These are phyloP conservation scores for Lordiphosa andalusiaca DNA, from an alignment of 2,888 invertebrate genomes.

Conservation along the genomic window DNA sequence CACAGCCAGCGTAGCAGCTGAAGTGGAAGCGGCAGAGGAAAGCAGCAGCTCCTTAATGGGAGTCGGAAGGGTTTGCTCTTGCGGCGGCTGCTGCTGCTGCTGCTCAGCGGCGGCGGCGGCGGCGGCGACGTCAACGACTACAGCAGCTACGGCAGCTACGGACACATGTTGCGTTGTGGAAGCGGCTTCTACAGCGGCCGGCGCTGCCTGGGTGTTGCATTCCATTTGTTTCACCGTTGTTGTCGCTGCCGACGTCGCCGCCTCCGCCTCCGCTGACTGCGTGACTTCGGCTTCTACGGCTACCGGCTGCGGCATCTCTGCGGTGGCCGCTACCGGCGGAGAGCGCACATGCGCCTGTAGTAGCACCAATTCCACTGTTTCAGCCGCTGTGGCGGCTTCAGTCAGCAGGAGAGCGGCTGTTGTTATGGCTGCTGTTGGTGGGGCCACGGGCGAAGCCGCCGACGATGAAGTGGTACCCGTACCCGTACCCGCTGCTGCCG, in stretches of 20 bases:
- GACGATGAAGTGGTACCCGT: slow-evolving; percentile 30
- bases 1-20: slow-evolving; percentile 52
- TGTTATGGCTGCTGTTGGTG: slow-evolving; percentile 18
- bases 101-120: slow-evolving; percentile 5
- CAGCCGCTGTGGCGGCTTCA: slow-evolving; percentile 55
- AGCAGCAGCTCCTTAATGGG: slow-evolving; percentile 24
- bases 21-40: slow-evolving; percentile 26
- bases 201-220: slow-evolving; percentile 31
- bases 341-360: slow-evolving; percentile 66
- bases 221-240: slow-evolving; percentile 44
- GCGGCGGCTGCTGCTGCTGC: slow-evolving; percentile 9
- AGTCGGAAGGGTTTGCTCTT: slow-evolving; percentile 7
- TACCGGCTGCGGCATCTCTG: slow-evolving; percentile 50
- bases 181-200: slow-evolving; percentile 19
- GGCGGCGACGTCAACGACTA: neutral
- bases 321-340: slow-evolving; percentile 52
- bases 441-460: slow-evolving; percentile 50
- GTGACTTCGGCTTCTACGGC: slow-evolving; percentile 30
- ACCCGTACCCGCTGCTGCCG: neutral
- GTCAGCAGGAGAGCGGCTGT: slow-evolving; percentile 49
- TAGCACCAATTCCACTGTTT: slow-evolving; percentile 53
- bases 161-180: slow-evolving; percentile 48
- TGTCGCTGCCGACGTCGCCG: slow-evolving; percentile 23
- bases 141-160: slow-evolving; percentile 6
- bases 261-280: slow-evolving; percentile 17